Evolutionary conservation across 2,113 vertebrate species (phyloP).

Genomic region (Ophthalmolycus amberensis): DNA sequence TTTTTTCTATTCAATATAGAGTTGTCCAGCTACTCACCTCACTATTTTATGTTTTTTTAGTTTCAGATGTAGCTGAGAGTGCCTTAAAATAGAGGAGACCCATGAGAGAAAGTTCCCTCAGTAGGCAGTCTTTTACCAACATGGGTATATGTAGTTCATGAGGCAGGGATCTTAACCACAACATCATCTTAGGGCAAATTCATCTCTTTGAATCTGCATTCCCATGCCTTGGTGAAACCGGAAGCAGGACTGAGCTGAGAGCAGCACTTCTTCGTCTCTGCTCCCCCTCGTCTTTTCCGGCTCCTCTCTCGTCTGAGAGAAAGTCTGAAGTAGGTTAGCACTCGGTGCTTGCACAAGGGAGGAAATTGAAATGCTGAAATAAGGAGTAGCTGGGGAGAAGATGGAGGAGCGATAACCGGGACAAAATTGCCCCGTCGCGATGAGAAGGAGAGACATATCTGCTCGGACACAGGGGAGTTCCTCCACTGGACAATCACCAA

Average conservation of each 20-base stretch:
- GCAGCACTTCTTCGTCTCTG: constrained; percentile 22
- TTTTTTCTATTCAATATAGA: neutral
- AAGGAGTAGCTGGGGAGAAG: constrained; percentile 78
- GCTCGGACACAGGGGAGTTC: constrained; percentile 70
- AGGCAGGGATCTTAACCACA: constrained; percentile 44
- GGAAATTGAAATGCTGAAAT: constrained; percentile 83
- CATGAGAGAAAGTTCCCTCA: constrained; percentile 19
- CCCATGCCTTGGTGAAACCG: constrained; percentile 49
- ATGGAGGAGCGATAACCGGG: constrained; percentile 73
- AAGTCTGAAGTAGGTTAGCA: constrained; percentile 74
- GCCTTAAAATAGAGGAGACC: constrained; percentile 18
- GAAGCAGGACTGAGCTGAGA: constrained; percentile 32
- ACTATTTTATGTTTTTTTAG: neutral
- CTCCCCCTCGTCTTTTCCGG: constrained; percentile 4
- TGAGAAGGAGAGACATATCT: constrained; percentile 76
- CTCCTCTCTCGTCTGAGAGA: constrained; percentile 45
- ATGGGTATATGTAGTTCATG: constrained; percentile 25
- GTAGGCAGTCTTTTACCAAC: constrained; percentile 8
- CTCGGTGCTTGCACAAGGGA: constrained; percentile 66
- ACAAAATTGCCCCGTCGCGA: constrained; percentile 76
- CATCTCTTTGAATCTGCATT: constrained; percentile 47
- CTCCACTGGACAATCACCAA: constrained; percentile 62
- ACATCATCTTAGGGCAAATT: constrained; percentile 35
- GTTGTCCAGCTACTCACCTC: neutral
- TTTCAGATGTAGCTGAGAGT: constrained; percentile 15